These are phyloP conservation scores for Puma concolor DNA, from an alignment of 2,113 vertebrate species.

Conservation along the genomic window DNA sequence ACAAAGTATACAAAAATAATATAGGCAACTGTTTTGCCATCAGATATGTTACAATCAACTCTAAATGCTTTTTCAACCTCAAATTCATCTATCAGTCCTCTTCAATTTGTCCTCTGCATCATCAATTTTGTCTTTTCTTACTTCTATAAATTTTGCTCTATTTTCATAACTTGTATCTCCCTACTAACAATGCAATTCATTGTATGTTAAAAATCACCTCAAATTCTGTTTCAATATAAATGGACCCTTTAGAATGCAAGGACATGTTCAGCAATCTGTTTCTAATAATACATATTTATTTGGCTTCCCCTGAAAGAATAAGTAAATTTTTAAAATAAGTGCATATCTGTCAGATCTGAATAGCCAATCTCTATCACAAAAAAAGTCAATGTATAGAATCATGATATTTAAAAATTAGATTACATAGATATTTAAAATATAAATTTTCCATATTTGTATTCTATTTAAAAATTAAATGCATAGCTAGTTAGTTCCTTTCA, in stretches of 20 bases:
- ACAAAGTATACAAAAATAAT: background rate
- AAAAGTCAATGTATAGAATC: background rate
- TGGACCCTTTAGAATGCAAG: background rate
- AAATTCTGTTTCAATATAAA: slow-evolving; percentile 14
- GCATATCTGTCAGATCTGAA: background rate
- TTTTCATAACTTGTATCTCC: background rate
- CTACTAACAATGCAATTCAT: background rate
- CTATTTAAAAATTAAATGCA: background rate
- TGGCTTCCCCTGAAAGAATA: background rate
- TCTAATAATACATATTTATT: background rate
- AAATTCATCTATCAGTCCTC: background rate
- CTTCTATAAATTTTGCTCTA: background rate
- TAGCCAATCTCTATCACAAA: background rate
- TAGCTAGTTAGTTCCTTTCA: background rate
- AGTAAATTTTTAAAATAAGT: background rate
- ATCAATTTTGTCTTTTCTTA: background rate
- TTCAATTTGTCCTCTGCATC: background rate
- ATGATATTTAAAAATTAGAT: background rate
- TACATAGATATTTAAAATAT: background rate
- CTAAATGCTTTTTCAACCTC: background rate
- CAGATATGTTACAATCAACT: background rate
- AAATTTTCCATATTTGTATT: background rate
- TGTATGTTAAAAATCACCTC: background rate
- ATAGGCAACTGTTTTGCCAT: background rate
- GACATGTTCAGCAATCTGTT: background rate